A percentile compares a stretch with the other conserved stretches of the same genome.
These are phyloP conservation scores for Ips typographus DNA, from an alignment of 1,140 invertebrate species.

Conservation along the genomic window DNA sequence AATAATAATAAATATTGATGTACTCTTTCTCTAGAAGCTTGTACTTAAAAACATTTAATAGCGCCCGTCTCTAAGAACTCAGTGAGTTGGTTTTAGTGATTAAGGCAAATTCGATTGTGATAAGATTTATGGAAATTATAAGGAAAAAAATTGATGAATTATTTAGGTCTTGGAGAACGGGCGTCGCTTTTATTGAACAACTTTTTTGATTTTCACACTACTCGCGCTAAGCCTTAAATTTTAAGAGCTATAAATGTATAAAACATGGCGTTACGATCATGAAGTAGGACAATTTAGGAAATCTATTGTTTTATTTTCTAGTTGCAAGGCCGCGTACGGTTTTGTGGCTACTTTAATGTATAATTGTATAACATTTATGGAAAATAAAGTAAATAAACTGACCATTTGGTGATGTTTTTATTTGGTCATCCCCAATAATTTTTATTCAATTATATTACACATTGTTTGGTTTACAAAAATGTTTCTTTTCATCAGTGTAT, in stretches of 20 bases:
- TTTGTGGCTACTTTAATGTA: constrained; percentile 40
- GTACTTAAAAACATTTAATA: background rate
- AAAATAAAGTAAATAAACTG: too few species aligned
- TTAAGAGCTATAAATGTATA: constrained; percentile 44
- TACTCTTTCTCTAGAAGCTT: too few species aligned
- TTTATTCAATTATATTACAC: too few species aligned
- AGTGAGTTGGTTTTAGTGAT: background rate
- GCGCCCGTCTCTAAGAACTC: background rate
- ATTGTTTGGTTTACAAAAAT: too few species aligned
- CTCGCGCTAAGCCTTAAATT: constrained; percentile 40
- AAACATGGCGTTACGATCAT: constrained; percentile 41
- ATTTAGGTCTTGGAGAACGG: background rate
- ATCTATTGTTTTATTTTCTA: constrained; percentile 37
- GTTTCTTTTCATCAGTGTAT: too few species aligned
- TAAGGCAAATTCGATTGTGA: background rate
- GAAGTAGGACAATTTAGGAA: constrained; percentile 42
- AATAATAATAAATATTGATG: too few species aligned
- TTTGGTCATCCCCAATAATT: too few species aligned
- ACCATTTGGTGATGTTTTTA: too few species aligned
- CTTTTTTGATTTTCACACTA: constrained; percentile 18
- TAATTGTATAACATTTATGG: constrained; percentile 39
- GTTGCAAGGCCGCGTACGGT: constrained; percentile 19
- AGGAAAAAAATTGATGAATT: background rate
- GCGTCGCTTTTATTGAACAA: background rate
- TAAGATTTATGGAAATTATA: constrained; percentile 6